Evolutionary conservation across 2,888 invertebrate species (phyloP).

Genomic region (Heliconius ismenius): DNA sequence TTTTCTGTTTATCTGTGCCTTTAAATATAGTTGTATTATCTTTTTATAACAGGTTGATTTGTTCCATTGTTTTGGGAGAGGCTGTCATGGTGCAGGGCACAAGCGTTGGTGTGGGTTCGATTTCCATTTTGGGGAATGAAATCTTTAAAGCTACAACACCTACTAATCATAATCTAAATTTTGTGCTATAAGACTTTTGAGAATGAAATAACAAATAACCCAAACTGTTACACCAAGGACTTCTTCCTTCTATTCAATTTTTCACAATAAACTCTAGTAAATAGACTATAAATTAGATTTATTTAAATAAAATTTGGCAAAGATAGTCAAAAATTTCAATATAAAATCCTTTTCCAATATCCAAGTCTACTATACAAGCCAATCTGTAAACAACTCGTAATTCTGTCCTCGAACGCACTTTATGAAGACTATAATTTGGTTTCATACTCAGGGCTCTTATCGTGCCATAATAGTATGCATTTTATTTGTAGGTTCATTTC

Average conservation of each 20-base stretch:
- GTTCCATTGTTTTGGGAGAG: too few relatives aligned
- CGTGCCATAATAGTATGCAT: constrained; percentile 23
- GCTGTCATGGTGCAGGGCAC: too few relatives aligned
- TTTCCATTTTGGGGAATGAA: too few relatives aligned
- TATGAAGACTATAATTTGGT: constrained; percentile 45
- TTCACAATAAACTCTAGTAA: neutral
- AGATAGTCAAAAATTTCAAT: constrained; percentile 10
- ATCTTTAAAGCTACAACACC: too few relatives aligned
- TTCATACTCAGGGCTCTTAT: constrained; percentile 35
- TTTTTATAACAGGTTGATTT: too few relatives aligned
- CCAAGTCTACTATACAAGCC: constrained; percentile 13
- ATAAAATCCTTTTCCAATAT: constrained; percentile 19
- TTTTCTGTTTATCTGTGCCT: neutral
- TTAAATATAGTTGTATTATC: too few relatives aligned
- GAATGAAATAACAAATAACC: too few relatives aligned
- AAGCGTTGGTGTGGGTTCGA: too few relatives aligned
- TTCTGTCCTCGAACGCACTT: constrained; percentile 43
- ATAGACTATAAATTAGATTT: neutral
- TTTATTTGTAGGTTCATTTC: constrained; percentile 17
- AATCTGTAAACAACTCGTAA: constrained; percentile 48
- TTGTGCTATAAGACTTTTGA: too few relatives aligned
- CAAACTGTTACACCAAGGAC: too few relatives aligned
- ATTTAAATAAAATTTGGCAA: constrained; percentile 18
- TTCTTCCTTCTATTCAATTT: neutral
- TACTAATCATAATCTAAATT: too few relatives aligned